Evolutionary conservation across 1,140 invertebrate genomes (phyloP), one percentile per base, ranked within the genome.

Genomic region (Heterodera schachtii): DNA sequence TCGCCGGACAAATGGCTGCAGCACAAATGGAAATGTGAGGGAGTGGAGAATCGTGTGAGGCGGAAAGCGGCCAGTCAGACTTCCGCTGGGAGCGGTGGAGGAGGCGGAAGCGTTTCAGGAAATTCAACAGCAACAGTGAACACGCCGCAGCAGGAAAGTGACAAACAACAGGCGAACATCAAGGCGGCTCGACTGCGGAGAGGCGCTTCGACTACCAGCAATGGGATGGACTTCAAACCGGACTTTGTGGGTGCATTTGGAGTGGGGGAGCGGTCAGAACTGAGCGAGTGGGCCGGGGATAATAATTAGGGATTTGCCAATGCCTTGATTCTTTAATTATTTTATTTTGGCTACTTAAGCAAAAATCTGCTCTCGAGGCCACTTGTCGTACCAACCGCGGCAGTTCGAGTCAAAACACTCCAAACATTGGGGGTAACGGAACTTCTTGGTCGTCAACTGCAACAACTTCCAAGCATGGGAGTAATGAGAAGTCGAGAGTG

Each of bases 1-100:
- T 83, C 82, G 6, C 82, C 82, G 47, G 82, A 83, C 70, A 83
- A 83, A 67, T 83, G 82, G 82, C 7, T 83, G 44, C 81, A 83
- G 70, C 73, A 84, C 44, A 19, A 66, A 19, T 83, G 82, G 82
- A 73, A 73, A 60, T 83, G 82, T 73, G 82, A 83, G 49, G 82
- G 82, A 0, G 64, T 83, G 67, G 82, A 84, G 44, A 84, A 19
- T 84, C 80, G 82, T 13, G 46, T 52, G 44, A 49, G 47, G 44
- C 74, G 75, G 64, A 83, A 82, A n/a, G 21, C 73, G 46, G n/a
- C 41, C n/a, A 49, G 46, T 43, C 46, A 21, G 73, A 43, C 52
- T 41, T 74, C 21, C 5, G 73, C 6, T 47, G 46, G 52, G 46
- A 49, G 46, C 21, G 46, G 46, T 43, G 73, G 73, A 74, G 46